Base-by-base conservation (phyloP, 2,888 invertebrate genomes). In the Toxonevra muliebris region DNA sequence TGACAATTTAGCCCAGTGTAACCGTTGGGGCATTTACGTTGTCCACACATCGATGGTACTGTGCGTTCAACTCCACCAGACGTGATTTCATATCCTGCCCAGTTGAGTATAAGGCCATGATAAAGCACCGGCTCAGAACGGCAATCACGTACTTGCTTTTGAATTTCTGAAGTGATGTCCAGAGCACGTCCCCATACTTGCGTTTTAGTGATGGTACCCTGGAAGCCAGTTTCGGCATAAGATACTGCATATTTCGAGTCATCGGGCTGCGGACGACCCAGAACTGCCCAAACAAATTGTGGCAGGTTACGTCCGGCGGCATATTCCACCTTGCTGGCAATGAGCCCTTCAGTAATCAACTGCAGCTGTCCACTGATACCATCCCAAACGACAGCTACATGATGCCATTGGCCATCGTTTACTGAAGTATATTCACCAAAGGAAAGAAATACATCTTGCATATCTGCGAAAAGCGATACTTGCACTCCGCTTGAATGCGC, bases 361-460 rank as follows among this genome's bases (percentile, higher is more conserved):
- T 94, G 94, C 55, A 97, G 86, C 82, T 93, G 92, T 19, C 96
- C 96, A 7, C 93, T 93, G 65, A 92, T 91, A 50, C 96, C 95
- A 79, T 95, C 93, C 97, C 97, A 97, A n/a, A 96, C 93, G 63
- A 98, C 88, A 50, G 96, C 95, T 42, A 97, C 91, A 79, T 97
- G 96, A 87, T 97, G 97, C 97, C 97, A 97, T 81, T 95, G 95
- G 4, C 96, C 97, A 80, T 97, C 97, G 80, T 97, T 97, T 19
- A 97, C 92, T 0, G 95, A 95, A 1, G 96, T 94, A 77, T 94
- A 96, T 85, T 95, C 94, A 63, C 94, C 90, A 85, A 96, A 96
- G 75, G 95, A 93, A 53, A 96, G 86, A 86, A 96, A 96, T 0
- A 95, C 93, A 79, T 96, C 95, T 84, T 94, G 93, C 11, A 94